Base-by-base conservation (phyloP, 1,140 invertebrate genomes). In the Ostrea edulis region DNA sequence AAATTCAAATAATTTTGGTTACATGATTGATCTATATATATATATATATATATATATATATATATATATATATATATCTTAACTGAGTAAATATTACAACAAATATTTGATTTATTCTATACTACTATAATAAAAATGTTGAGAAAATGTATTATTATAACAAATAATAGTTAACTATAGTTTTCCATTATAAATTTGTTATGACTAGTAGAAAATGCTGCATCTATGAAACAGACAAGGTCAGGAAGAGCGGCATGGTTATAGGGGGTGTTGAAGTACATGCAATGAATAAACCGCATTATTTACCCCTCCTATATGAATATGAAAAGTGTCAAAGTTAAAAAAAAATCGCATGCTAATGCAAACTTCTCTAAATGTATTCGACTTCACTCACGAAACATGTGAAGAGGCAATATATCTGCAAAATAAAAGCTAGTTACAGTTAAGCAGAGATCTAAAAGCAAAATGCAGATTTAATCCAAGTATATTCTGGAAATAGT, bases 401-500 rank as follows among this genome's bases (percentile, higher is more conserved):
- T 77, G 68, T 77, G 68, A 77, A 77, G 68, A 77, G 68, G 68
- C 25, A 77, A 77, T 77, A 77, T 77, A 77, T 77, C 68, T 77
- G 68, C 68, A 77, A 77, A 77, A 77, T 12, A 77, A 77, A 77
- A 62, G 29, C 68, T 77, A 44, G 11, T 77, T 29, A 77, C 11
- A 29, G 68, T 77, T 35, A 77, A 77, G 68, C 68, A 25, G 25
- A 77, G 14, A 77, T 29, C 68, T 77, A 44, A 14, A 77, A 77
- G 68, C 68, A 77, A 77, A 77, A 77, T 77, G 25, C 29, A 62
- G 22, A 71, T 71, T 29, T 35, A 29, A 77, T 29, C n/a, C 4
- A 8, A 77, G 25, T 77, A 77, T 62, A 20, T 62, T 62, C 55
- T n/a, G 71, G 44, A 81, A 81, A 44, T 29, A 22, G 12, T 35